Percentiles rank a stretch among this genome's conserved stretches.
Conservation (phyloP, 2,797 vertebrate species). For the Propithecus deckenii region DNA sequence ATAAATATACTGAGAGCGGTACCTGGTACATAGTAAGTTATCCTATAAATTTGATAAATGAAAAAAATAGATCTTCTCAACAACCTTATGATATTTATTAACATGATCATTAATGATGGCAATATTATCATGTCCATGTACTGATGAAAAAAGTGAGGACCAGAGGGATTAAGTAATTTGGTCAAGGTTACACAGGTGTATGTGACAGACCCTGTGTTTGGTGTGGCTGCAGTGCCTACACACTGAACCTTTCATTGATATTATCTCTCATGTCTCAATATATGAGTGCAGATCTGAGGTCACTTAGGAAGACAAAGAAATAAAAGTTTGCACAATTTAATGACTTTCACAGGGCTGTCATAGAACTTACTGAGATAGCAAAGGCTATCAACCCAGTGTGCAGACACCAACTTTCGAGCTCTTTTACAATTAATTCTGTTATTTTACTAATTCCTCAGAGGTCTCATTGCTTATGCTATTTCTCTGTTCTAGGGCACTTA, state of each 20-base stretch:
- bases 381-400: not conserved
- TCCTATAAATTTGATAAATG: not conserved
- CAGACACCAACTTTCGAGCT: not conserved
- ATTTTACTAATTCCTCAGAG: not conserved
- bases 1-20: not conserved
- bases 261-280: not conserved
- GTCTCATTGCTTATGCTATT: not conserved
- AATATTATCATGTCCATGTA: not conserved
- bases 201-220: not conserved
- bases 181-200: not conserved
- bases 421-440: not conserved
- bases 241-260: not conserved
- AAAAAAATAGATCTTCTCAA: not conserved
- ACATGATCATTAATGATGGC: not conserved
- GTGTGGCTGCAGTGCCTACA: not conserved
- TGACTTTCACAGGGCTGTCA: not conserved
- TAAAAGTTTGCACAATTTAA: not conserved
- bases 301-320: not conserved
- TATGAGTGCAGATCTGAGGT: not conserved
- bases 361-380: not conserved
- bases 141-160: not conserved
- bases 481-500: not conserved
- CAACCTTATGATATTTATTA: not conserved
- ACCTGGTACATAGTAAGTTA: not conserved
- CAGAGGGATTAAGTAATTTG: not conserved